Percentiles rank a stretch among this genome's conserved stretches.
Evolutionary conservation across 2,888 invertebrate species (phyloP).

Genomic region (Andrena marginata): DNA sequence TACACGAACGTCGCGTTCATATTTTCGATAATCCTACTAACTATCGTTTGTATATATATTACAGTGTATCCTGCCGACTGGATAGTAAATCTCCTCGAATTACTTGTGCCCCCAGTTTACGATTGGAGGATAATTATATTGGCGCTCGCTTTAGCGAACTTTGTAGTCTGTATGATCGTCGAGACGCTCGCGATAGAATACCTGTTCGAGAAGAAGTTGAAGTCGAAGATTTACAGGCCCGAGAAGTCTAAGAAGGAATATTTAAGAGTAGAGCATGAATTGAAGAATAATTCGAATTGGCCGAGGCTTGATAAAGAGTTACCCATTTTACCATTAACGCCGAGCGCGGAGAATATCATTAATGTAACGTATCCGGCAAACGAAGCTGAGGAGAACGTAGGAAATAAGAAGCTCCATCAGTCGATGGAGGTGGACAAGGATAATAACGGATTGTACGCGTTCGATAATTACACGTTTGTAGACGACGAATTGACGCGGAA

Average conservation of each 20-base stretch:
- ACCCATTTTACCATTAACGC: conserved; percentile 75
- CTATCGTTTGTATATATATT: conserved; percentile 86
- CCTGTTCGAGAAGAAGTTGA: conserved; percentile 87
- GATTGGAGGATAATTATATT: conserved; percentile 85
- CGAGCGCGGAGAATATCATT: conserved; percentile 75
- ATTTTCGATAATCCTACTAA: conserved; percentile 85
- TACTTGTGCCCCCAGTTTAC: conserved; percentile 81
- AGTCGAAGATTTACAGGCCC: conserved; percentile 86
- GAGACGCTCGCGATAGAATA: conserved; percentile 87
- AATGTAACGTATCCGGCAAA: conserved; percentile 47
- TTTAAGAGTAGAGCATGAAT: conserved; percentile 87
- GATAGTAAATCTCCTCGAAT: conserved; percentile 81
- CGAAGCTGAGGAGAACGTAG: not conserved
- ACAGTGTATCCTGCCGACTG: conserved; percentile 85
- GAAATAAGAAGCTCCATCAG: not conserved
- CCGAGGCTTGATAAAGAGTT: conserved; percentile 85
- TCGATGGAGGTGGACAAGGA: not conserved
- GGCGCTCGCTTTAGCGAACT: conserved; percentile 84
- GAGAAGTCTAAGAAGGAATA: conserved; percentile 88
- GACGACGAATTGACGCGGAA: conserved; percentile 47
- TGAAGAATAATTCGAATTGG: conserved; percentile 88
- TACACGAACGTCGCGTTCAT: conserved; percentile 87
- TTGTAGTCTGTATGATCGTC: conserved; percentile 87
- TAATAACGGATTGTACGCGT: conserved; percentile 33
- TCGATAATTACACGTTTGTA: conserved; percentile 69